Percentiles rank a stretch among this genome's conserved stretches.
phyloP scores from a whole-genome alignment of 2,888 invertebrate genomes.

The Ethmia dodecea region DNA sequence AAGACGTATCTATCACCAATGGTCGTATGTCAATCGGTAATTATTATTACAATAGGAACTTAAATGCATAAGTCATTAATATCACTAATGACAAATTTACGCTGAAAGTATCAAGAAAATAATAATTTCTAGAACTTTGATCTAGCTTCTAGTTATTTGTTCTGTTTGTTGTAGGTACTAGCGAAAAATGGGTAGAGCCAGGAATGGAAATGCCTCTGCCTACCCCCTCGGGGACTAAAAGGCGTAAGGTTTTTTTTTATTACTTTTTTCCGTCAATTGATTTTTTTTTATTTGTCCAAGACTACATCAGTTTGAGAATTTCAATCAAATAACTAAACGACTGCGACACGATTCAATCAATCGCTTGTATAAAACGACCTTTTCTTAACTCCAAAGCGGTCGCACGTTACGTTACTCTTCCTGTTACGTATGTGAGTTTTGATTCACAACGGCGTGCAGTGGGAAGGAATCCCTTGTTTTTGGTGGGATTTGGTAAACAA shows the following conservation, averaged over 20 bases:
- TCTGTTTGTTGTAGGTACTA: too few relatives aligned
- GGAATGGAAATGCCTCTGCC: neutral
- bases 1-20: too few relatives aligned
- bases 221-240: neutral
- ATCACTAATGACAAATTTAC: too few relatives aligned
- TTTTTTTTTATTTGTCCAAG: neutral
- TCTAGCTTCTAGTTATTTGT: too few relatives aligned
- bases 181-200: too few relatives aligned
- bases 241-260: neutral
- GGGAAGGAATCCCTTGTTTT: too few relatives aligned
- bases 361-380: neutral
- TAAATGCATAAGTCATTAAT: too few relatives aligned
- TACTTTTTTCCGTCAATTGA: neutral
- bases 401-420: slow-evolving; percentile 28
- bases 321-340: neutral
- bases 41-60: too few relatives aligned
- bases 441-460: slow-evolving; percentile 44
- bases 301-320: neutral
- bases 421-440: slow-evolving; percentile 55
- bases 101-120: too few relatives aligned
- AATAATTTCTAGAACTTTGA: too few relatives aligned
- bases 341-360: neutral
- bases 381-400: slow-evolving; percentile 35
- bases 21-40: too few relatives aligned
- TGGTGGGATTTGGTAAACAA: too few relatives aligned